phyloP scores from a whole-genome alignment of 2,113 vertebrate genomes.

The Salvelinus sp. region DNA sequence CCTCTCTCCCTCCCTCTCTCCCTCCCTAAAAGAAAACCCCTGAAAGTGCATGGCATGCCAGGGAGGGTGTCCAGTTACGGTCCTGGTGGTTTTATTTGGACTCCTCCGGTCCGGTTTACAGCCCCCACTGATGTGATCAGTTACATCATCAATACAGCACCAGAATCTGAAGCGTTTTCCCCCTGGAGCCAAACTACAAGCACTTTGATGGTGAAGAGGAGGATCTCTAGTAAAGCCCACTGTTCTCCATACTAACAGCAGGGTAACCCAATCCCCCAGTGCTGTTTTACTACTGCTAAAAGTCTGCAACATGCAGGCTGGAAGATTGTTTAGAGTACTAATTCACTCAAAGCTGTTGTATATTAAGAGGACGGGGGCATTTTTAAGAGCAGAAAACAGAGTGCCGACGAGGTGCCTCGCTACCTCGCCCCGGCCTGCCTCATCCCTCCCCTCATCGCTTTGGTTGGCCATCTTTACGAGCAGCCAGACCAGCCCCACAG shows the following conservation, averaged over 20 bases:
- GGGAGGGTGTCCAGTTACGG: constrained; percentile 76
- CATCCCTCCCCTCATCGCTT: constrained; percentile 17
- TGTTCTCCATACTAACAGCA: constrained; percentile 70
- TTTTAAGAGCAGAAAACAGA: constrained; percentile 67
- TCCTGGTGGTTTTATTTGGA: constrained; percentile 77
- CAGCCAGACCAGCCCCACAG: constrained; percentile 16
- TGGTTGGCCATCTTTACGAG: constrained; percentile 25
- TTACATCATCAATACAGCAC: constrained; percentile 79
- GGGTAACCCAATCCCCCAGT: constrained; percentile 63
- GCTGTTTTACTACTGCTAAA: constrained; percentile 61
- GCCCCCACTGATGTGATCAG: constrained; percentile 75
- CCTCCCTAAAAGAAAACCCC: constrained; percentile 61
- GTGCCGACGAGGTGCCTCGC: constrained; percentile 34
- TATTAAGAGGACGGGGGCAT: constrained; percentile 61
- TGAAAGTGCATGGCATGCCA: constrained; percentile 68
- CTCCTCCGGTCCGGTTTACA: constrained; percentile 61
- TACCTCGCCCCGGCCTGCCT: neutral
- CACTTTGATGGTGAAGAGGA: constrained; percentile 68
- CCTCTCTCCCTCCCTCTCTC: neutral
- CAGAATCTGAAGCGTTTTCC: constrained; percentile 49
- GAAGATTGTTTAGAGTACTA: constrained; percentile 68
- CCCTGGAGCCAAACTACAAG: constrained; percentile 70
- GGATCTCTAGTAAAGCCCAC: constrained; percentile 76
- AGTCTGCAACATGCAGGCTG: constrained; percentile 55
- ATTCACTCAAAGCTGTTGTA: constrained; percentile 73